Percentiles rank a stretch among this genome's conserved stretches.
phyloP scores from a whole-genome alignment of 2,888 invertebrate genomes.

The Sthenelais limicola region DNA sequence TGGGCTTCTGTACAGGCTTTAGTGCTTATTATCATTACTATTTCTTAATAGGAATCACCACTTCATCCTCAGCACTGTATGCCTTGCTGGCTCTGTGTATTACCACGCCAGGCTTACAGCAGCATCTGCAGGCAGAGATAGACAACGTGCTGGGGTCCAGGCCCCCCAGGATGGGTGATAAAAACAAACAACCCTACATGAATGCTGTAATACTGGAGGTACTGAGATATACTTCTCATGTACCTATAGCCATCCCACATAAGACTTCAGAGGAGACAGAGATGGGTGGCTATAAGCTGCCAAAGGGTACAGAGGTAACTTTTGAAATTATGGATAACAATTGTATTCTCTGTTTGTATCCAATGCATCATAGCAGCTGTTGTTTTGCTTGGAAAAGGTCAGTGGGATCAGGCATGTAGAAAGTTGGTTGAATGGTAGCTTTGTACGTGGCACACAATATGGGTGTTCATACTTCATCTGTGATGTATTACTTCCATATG shows the following conservation, averaged over 20 bases:
- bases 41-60: slow-evolving; percentile 9
- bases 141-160: background rate
- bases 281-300: background rate
- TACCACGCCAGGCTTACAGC: background rate
- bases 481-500: no score
- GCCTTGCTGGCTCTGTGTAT: background rate
- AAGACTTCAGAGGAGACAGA: background rate
- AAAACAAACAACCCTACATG: background rate
- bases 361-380: no score
- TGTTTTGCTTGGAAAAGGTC: no score
- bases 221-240: background rate
- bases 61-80: background rate
- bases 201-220: slow-evolving; percentile 12
- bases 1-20: no score
- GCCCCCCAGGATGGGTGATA: background rate
- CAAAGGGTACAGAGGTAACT: background rate
- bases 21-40: no score
- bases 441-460: no score
- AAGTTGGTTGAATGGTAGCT: no score
- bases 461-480: no score
- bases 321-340: background rate
- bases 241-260: background rate
- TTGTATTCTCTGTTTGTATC: background rate
- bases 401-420: no score
- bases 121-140: background rate